phyloP scores from a whole-genome alignment of 2,797 vertebrate species.

The Gobio occitaniae region DNA sequence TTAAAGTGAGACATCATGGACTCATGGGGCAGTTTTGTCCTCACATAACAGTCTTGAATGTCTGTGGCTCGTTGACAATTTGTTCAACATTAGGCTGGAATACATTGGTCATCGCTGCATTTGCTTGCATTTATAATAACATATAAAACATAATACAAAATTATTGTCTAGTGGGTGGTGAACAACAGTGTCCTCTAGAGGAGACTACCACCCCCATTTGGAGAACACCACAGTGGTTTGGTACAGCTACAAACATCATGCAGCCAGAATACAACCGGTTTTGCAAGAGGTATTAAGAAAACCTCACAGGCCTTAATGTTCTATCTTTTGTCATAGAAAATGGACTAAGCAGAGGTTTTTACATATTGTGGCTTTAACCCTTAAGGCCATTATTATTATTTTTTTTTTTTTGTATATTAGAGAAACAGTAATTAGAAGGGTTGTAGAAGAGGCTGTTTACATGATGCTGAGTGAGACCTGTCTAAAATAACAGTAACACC shows the following conservation, averaged over 20 bases:
- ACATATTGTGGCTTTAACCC: neutral
- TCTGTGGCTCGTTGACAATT: neutral
- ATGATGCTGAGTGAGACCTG: neutral
- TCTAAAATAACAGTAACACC: conserved; percentile 67
- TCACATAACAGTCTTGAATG: neutral
- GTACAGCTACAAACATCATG: conserved; percentile 3
- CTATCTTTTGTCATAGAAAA: neutral
- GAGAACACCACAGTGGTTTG: conserved; percentile 1
- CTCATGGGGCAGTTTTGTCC: neutral
- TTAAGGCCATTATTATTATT: no score
- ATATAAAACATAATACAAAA: conserved; percentile 47
- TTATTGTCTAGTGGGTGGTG: conserved; percentile 74
- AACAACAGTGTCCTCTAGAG: conserved; percentile 86
- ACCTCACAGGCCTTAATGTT: conserved; percentile 59
- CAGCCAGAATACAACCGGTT: neutral
- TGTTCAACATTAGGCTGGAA: neutral
- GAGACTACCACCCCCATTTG: conserved; percentile 69
- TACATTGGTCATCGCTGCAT: neutral
- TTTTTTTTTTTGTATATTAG: no score
- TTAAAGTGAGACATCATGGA: conserved; percentile 5
- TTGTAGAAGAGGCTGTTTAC: neutral
- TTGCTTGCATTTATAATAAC: neutral
- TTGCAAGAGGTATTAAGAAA: conserved; percentile 58
- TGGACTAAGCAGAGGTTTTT: neutral
- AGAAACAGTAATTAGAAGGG: neutral